Base-by-base conservation (phyloP, 2,888 invertebrate species). In the Pammene fasciana region DNA sequence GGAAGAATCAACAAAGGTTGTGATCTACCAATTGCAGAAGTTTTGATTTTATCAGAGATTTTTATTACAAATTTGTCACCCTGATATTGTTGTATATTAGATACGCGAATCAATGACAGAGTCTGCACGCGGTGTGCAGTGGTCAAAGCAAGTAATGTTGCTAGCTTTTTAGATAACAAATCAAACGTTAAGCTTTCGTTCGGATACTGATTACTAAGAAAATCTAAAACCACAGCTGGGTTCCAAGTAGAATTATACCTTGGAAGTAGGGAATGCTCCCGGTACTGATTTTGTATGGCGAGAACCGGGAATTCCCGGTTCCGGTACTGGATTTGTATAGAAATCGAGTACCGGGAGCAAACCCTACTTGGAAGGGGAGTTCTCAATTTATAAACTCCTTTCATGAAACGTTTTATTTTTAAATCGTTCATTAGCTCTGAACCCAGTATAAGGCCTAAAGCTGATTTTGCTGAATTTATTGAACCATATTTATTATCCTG, bases 41-140 rank as follows among this genome's bases (percentile, higher is more conserved):
- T 52, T 26, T 52, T 36, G n/a, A 36, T 54, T n/a, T 34, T 36
- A n/a, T 54, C 36, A 5, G n/a, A 8, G 1, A 54, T 54, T n/a
- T 54, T 54, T 36, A 54, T 36, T 34, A 36, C n/a, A n/a, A 36
- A 7, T 54, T 54, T 34, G 5, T 54, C n/a, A 8, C n/a, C n/a
- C 1, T 2, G 3, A n/a, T n/a, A n/a, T 4, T 7, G 0, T 5
- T 62, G 41, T 9, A 70, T 57, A 56, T 65, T 70, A 38, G 34
- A 34, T 16, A 56, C 10, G 3, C 45, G 34, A 13, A 70, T 66
- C 55, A 66, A 57, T 1, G 70, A 70, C 13, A 70, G 38, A 45
- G 70, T 70, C 50, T 70, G 65, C 13, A 65, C 56, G 14, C 70
- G 48, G 45, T 70, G 70, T 50, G 50, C 70, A 10, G 70, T 70